Base-by-base conservation (phyloP, 2,888 invertebrate genomes). In the Melanostoma mellinum region DNA sequence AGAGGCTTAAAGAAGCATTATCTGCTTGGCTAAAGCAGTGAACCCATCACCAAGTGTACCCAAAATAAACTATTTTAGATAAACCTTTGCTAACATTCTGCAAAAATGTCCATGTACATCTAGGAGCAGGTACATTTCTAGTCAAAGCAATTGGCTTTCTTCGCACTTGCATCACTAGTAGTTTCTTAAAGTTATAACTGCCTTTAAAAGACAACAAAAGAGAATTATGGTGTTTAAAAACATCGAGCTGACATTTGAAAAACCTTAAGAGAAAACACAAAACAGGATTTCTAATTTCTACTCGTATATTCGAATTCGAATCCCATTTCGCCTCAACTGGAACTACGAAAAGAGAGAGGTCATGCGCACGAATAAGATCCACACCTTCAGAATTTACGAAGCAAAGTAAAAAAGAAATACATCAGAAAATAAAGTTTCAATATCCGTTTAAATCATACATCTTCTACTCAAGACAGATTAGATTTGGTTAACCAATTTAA, bases 401-500 rank as follows among this genome's bases (percentile, higher is more conserved):
- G 5, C 4, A 44, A 1, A 63, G 6, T n/a, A 46, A 38, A 38
- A 63, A n/a, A 38, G 8, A 20, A 55, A 38, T 3, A 38, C 0
- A 20, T 5, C 33, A 42, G 32, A 42, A 6, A 44, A 60, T 44
- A 2, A 42, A 10, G 33, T 44, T 36, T 30, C 9, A 2, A 36
- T 38, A 32, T 60, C 3, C 2, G 4, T 35, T 38, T 5, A 36
- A 20, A 6, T 33, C 2, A 2, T 32, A 8, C 4, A 32, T 60
- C 42, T 33, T 60, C 38, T 33, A 42, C 58, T 44, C 3, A 30
- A 46, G 46, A 60, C 36, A 61, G 10, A 61, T 61, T 61, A 46
- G 35, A 46, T 61, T 46, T 61, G 46, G 33, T 61, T 61, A 36
- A 48, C 36, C 36, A 61, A 38, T 6, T n/a, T 2, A 63, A 63